Conservation (phyloP, 2,888 invertebrate species). For the Junonia oenone region DNA sequence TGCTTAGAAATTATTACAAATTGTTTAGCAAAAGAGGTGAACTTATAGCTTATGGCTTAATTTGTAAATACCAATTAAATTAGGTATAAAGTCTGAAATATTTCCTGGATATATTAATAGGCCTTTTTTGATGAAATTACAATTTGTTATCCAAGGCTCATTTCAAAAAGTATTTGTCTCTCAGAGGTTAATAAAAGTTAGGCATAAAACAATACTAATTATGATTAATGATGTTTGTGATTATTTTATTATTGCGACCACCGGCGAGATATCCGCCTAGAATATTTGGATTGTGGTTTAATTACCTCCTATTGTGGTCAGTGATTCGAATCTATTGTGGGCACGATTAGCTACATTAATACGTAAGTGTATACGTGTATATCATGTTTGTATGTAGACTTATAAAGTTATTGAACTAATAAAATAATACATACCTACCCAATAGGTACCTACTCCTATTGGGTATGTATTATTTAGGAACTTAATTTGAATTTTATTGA, state of each 20-base stretch:
- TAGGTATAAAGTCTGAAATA: no score
- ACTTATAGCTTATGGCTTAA: no score
- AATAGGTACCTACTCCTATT: no score
- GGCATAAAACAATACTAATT: constrained; percentile 30
- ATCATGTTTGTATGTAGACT: constrained; percentile 4
- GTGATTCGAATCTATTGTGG: constrained; percentile 46
- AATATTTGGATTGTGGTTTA: constrained; percentile 74
- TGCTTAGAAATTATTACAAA: no score
- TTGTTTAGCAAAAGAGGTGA: no score
- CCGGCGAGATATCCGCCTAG: constrained; percentile 64
- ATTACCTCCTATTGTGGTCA: constrained; percentile 72
- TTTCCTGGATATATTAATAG: no score
- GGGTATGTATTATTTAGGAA: not conserved
- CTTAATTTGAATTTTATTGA: not conserved
- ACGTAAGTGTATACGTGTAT: not conserved
- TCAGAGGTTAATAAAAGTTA: constrained; percentile 30
- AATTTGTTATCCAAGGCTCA: no score
- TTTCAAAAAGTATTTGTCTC: constrained; percentile 26
- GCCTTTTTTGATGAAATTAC: no score
- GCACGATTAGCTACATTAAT: constrained; percentile 28
- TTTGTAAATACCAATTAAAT: no score
- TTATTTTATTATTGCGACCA: constrained; percentile 65
- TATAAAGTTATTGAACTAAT: not conserved
- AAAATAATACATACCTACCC: no score
- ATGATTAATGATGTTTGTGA: constrained; percentile 39